A percentile compares a stretch with the other conserved stretches of the same genome.
phyloP scores from a whole-genome alignment of 1,140 invertebrate species.

The Monochamus saltuarius region DNA sequence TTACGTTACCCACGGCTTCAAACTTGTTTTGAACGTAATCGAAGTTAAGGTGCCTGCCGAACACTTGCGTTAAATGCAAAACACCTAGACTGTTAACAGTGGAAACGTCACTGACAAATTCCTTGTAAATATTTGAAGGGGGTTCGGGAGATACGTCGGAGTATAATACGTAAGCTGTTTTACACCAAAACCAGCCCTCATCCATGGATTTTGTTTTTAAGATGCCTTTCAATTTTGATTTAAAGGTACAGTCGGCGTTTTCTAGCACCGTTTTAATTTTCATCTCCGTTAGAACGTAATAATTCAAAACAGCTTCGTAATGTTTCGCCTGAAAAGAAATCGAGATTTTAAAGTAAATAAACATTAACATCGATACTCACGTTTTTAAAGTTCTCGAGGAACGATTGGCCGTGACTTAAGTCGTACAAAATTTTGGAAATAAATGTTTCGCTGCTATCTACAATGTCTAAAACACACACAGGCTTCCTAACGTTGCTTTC shows the following conservation, averaged over 20 bases:
- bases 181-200: constrained; percentile 35
- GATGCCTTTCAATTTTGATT: constrained; percentile 12
- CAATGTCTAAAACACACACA: constrained; percentile 26
- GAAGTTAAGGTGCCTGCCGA: constrained; percentile 33
- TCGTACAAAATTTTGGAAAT: constrained; percentile 42
- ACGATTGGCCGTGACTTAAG: constrained; percentile 35
- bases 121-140: constrained; percentile 20
- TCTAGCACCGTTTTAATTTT: constrained; percentile 5
- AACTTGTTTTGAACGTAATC: constrained; percentile 32
- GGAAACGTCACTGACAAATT: constrained; percentile 20
- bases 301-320: constrained; percentile 35
- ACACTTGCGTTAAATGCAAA: constrained; percentile 42
- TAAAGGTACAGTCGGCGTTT: neutral
- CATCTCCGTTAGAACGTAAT: constrained; percentile 14
- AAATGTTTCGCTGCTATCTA: constrained; percentile 33
- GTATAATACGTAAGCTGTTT: constrained; percentile 28
- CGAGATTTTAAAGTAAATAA: neutral
- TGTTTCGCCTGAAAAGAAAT: constrained; percentile 45
- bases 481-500: constrained; percentile 22
- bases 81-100: constrained; percentile 20
- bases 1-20: constrained; percentile 22
- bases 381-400: constrained; percentile 49
- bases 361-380: constrained; percentile 32
- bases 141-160: constrained; percentile 22
- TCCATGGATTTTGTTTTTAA: constrained; percentile 18